Percentiles rank a stretch among this genome's conserved stretches.
Evolutionary conservation across 2,797 vertebrate genomes (phyloP).

Genomic region (Todus mexicanus): DNA sequence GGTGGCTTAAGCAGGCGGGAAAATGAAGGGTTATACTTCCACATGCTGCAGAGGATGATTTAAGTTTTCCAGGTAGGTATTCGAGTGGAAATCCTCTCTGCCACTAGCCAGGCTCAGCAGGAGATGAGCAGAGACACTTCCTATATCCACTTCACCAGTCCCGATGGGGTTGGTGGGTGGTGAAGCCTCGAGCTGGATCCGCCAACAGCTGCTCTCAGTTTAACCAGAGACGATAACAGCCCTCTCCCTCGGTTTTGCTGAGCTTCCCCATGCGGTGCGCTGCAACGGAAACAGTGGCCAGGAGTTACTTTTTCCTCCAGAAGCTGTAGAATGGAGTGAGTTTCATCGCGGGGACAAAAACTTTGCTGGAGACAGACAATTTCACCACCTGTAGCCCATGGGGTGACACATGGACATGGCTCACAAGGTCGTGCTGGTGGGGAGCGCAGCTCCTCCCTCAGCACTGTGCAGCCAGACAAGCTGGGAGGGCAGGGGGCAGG

Average conservation of each 20-base stretch:
- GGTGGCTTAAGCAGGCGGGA: constrained; percentile 52
- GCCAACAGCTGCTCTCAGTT: not conserved
- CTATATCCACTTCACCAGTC: not conserved
- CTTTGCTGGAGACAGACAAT: not conserved
- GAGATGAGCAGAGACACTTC: not conserved
- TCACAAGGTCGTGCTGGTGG: accelerated
- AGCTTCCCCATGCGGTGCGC: accelerated
- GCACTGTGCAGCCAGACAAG: accelerated
- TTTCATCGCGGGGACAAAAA: not conserved
- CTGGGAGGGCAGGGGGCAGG: not conserved
- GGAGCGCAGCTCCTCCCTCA: not conserved
- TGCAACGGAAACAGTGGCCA: not conserved
- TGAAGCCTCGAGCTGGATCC: not conserved
- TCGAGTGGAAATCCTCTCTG: not conserved
- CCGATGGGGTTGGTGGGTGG: not conserved
- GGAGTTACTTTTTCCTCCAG: not conserved
- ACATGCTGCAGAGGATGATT: not conserved
- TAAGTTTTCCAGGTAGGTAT: not conserved
- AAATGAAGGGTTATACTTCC: constrained; percentile 45
- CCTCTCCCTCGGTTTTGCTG: not conserved
- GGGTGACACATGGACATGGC: accelerated
- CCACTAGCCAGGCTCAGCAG: not conserved
- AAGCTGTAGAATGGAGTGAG: not conserved
- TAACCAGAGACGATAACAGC: accelerated
- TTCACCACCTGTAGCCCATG: not conserved